Evolutionary conservation across 2,113 vertebrate genomes (phyloP).

Genomic region (Hassar affinis): DNA sequence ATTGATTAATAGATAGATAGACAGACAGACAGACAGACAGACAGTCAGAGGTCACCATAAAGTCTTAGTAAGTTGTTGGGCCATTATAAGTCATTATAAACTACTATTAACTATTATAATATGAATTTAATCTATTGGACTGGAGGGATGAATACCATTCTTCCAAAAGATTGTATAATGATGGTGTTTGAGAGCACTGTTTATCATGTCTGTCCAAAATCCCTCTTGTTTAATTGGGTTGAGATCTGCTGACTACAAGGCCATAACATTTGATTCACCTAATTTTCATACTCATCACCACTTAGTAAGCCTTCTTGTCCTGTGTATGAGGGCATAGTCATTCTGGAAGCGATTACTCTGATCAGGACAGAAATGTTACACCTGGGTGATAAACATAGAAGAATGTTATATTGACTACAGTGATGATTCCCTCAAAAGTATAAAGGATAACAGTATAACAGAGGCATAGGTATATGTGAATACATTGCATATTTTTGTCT

Average conservation of each 20-base stretch:
- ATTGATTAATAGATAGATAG: no score
- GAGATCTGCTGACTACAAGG: not conserved
- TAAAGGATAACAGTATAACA: not conserved
- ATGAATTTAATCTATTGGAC: no score
- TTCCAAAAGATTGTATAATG: not conserved
- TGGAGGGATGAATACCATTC: not conserved
- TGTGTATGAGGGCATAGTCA: not conserved
- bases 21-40: not conserved
- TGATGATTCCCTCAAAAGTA: not conserved
- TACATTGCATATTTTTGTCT: not conserved
- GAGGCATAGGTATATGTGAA: not conserved
- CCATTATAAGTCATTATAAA: not conserved
- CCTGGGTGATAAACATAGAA: not conserved
- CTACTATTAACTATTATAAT: no score
- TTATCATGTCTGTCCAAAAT: not conserved
- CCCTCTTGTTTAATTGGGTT: not conserved
- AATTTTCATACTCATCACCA: not conserved
- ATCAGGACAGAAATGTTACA: not conserved
- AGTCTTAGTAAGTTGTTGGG: not conserved
- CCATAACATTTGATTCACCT: not conserved
- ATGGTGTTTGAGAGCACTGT: not conserved
- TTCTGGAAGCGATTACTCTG: not conserved
- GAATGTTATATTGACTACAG: not conserved
- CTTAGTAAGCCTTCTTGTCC: not conserved
- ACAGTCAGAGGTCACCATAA: not conserved